Conservation (phyloP, 1,140 invertebrate genomes). For the Aphidius ervi region DNA sequence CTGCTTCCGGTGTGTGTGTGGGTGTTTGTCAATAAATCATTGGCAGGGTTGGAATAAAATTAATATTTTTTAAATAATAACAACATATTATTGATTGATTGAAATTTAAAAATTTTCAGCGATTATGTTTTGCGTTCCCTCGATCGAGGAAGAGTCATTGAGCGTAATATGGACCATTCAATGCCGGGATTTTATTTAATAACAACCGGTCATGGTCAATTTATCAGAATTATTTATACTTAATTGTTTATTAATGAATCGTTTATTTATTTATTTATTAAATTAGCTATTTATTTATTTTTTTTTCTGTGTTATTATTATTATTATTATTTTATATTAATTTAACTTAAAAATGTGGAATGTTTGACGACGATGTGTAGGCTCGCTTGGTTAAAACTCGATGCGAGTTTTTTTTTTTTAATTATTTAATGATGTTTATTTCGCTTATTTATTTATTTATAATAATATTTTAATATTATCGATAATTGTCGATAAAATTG, state of each 20-base stretch:
- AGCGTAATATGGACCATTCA: conserved; percentile 20
- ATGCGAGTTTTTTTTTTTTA: conserved; percentile 3
- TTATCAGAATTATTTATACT: conserved; percentile 13
- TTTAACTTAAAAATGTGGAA: conserved; percentile 6
- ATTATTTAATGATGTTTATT: background rate
- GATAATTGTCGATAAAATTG: conserved; percentile 12
- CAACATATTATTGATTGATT: background rate
- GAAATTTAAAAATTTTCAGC: conserved; percentile 14
- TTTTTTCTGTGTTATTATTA: background rate
- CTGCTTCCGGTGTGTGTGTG: conserved; percentile 3
- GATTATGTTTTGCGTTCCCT: conserved; percentile 20
- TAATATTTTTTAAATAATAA: background rate
- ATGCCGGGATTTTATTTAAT: conserved; percentile 10
- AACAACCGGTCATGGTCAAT: conserved; percentile 15
- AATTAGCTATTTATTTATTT: background rate
- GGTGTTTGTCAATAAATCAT: background rate
- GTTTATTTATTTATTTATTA: conserved; percentile 13
- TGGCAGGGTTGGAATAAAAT: background rate
- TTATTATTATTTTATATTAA: background rate
- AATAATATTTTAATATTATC: conserved; percentile 14
- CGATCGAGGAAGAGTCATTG: conserved; percentile 22
- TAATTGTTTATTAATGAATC: conserved; percentile 11
- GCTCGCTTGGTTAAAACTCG: conserved; percentile 11
- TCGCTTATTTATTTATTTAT: background rate
- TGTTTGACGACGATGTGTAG: conserved; percentile 11